These are phyloP conservation scores for Tyrophagus putrescentiae DNA, from an alignment of 1,140 invertebrate species.

Conservation along the genomic window DNA sequence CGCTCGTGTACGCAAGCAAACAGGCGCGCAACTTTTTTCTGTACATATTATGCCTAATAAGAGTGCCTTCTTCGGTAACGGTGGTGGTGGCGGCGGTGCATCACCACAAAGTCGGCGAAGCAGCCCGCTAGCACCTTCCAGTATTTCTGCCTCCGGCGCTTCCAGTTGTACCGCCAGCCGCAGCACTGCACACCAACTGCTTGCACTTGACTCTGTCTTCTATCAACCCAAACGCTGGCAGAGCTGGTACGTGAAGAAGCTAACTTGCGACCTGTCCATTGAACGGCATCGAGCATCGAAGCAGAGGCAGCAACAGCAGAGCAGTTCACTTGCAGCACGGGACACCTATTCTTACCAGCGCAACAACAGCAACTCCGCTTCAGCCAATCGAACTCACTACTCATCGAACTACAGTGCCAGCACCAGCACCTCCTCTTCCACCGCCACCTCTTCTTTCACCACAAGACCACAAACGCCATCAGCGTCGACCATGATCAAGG, in stretches of 20 bases:
- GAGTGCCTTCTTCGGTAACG: too few species aligned
- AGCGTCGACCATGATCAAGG: neutral
- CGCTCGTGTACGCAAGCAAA: too few species aligned
- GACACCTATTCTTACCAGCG: too few species aligned
- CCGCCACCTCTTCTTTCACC: neutral
- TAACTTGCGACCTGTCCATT: neutral
- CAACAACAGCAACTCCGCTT: too few species aligned
- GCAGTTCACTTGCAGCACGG: too few species aligned
- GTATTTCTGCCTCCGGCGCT: neutral
- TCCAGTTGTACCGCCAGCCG: too few species aligned
- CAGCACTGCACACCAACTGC: too few species aligned
- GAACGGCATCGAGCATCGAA: neutral
- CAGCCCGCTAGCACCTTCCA: neutral
- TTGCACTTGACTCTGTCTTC: neutral
- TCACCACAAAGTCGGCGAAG: neutral
- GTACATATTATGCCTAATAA: too few species aligned
- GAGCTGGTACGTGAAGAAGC: conserved; percentile 6
- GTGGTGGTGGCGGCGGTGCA: too few species aligned
- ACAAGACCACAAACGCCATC: neutral
- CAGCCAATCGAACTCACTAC: too few species aligned
- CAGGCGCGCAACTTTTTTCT: too few species aligned
- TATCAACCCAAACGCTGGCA: conserved; percentile 8
- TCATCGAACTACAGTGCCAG: neutral
- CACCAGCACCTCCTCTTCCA: neutral
- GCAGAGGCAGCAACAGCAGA: neutral